phyloP scores from a whole-genome alignment of 1,140 invertebrate genomes.

The Antheraea pernyi region DNA sequence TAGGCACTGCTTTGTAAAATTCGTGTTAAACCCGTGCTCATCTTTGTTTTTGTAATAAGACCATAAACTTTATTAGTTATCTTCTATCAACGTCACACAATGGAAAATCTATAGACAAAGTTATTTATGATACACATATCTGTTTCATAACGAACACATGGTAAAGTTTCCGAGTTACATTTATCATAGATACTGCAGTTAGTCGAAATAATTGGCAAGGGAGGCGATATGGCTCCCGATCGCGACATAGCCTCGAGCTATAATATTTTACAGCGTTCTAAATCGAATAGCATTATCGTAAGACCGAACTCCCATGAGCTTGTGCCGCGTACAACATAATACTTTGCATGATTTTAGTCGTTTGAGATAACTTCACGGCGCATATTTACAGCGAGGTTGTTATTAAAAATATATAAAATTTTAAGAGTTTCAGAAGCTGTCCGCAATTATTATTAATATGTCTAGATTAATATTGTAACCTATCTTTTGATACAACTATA shows the following conservation, averaged over 20 bases:
- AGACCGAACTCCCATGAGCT: slow-evolving; percentile 23
- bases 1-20: too few species aligned
- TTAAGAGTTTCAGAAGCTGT: too few species aligned
- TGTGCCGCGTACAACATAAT: slow-evolving; percentile 13
- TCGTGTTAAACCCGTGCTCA: too few species aligned
- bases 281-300: slow-evolving; percentile 38
- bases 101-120: neutral
- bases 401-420: neutral
- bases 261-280: slow-evolving; percentile 39
- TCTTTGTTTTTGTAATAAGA: too few species aligned
- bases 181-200: slow-evolving; percentile 13
- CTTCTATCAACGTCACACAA: neutral
- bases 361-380: neutral
- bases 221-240: slow-evolving; percentile 20
- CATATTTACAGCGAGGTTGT: neutral
- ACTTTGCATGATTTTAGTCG: slow-evolving; percentile 23
- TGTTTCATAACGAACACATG: neutral
- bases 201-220: slow-evolving; percentile 28
- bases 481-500: too few species aligned
- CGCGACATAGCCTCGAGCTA: slow-evolving; percentile 22
- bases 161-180: slow-evolving; percentile 11
- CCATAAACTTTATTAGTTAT: too few species aligned
- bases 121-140: slow-evolving; percentile 2
- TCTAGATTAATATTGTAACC: neutral
- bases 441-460: neutral